A percentile compares a stretch with the other conserved stretches of the same genome.
Conservation (phyloP, 2,113 vertebrate species). For the Vidua macroura region DNA sequence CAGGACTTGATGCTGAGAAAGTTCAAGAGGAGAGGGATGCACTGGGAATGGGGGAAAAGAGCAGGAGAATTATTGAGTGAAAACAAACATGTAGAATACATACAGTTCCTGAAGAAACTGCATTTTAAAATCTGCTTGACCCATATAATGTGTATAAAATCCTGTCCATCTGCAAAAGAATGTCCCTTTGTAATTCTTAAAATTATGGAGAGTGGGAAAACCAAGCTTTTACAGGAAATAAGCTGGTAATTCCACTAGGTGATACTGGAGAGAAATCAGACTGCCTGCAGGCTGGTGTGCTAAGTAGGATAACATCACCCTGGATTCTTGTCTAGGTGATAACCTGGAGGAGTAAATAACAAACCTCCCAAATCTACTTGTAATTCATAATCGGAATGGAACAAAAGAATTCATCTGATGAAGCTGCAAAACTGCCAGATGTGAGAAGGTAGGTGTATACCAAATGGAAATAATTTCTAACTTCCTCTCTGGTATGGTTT, state of each 20-base stretch:
- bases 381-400: not conserved
- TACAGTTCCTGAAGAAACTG: not conserved
- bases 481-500: not conserved
- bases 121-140: not conserved
- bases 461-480: not conserved
- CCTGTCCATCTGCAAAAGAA: not conserved
- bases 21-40: not conserved
- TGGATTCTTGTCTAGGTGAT: not conserved
- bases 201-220: not conserved
- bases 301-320: not conserved
- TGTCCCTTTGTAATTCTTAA: not conserved
- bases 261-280: not conserved
- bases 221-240: not conserved
- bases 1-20: not conserved
- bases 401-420: not conserved
- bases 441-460: not conserved
- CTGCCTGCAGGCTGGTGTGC: not conserved
- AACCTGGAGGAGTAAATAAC: not conserved
- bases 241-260: not conserved
- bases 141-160: rapidly evolving
- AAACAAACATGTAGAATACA: not conserved
- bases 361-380: not conserved
- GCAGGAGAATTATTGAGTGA: not conserved
- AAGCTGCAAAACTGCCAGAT: not conserved
- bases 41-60: not conserved